A percentile compares a stretch with the other conserved stretches of the same genome.
Conservation (phyloP, 1,140 invertebrate species). For the Micrasema minimum region DNA sequence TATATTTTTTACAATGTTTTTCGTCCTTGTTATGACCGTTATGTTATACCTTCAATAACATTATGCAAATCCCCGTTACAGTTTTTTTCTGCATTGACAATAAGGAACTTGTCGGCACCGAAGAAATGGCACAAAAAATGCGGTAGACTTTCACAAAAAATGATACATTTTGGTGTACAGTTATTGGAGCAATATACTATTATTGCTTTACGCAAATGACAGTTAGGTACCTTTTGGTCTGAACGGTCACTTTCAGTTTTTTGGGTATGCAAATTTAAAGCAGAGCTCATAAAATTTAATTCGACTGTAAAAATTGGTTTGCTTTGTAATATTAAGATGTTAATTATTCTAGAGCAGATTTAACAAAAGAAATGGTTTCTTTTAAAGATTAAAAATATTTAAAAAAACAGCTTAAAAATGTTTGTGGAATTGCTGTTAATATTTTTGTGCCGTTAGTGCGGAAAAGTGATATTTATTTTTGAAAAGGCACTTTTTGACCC, state of each 20-base stretch:
- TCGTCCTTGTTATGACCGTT: conserved; percentile 1
- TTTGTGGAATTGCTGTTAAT: too few relatives aligned
- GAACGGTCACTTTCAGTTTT: not conserved
- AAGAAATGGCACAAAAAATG: conserved; percentile 6
- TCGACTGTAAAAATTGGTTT: too few relatives aligned
- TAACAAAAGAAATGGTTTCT: too few relatives aligned
- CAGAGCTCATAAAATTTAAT: not conserved
- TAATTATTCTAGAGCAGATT: too few relatives aligned
- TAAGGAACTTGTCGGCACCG: not conserved
- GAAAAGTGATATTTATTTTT: too few relatives aligned
- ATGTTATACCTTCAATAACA: not conserved
- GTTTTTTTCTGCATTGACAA: not conserved
- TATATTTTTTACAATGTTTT: not conserved
- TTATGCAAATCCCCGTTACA: conserved; percentile 9
- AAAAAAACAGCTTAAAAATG: too few relatives aligned
- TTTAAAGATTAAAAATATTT: too few relatives aligned
- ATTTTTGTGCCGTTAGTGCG: too few relatives aligned
- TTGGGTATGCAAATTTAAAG: conserved; percentile 10
- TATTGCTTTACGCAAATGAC: conserved; percentile 1
- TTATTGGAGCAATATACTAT: conserved; percentile 7
- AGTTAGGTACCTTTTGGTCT: not conserved
- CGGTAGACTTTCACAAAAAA: not conserved
- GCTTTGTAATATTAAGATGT: too few relatives aligned
- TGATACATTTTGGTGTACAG: conserved; percentile 2
- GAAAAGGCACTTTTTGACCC: too few relatives aligned